Percentiles rank a stretch among this genome's conserved stretches.
Conservation (phyloP, 2,113 vertebrate species). For the Anser brachyrhynchus region DNA sequence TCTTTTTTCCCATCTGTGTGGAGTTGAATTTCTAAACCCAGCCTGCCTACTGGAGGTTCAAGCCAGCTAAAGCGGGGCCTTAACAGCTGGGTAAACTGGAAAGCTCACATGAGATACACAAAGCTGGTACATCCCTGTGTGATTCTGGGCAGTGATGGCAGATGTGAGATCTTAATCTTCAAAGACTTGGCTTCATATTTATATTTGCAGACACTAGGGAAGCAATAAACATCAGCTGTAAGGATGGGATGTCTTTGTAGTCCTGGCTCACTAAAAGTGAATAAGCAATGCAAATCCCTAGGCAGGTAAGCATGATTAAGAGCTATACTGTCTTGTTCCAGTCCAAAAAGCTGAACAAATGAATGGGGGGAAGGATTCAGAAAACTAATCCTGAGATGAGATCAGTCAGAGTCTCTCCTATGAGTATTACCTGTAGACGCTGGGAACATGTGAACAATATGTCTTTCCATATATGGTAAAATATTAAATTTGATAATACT, state of each 20-base stretch:
- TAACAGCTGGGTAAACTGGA: background rate
- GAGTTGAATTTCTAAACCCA: background rate
- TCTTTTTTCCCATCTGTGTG: accelerated
- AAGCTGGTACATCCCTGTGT: background rate
- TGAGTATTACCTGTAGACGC: background rate
- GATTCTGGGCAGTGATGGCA: background rate
- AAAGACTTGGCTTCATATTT: background rate
- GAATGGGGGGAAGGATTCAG: background rate
- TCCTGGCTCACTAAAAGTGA: background rate
- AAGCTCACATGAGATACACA: accelerated
- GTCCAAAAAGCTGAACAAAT: background rate
- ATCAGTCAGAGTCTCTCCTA: background rate
- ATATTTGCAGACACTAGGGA: background rate
- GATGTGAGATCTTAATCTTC: background rate
- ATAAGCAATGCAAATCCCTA: background rate
- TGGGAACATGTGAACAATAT: background rate
- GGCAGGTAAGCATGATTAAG: background rate
- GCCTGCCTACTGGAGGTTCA: background rate
- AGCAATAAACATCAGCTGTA: background rate
- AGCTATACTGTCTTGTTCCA: background rate
- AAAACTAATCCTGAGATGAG: background rate
- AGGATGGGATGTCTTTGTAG: background rate
- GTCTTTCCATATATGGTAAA: background rate
- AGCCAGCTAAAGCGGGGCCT: background rate
- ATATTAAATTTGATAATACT: background rate